Evolutionary conservation across 2,888 invertebrate species (phyloP), one percentile per base, ranked within the genome.

Genomic region (Hemaris fuciformis): DNA sequence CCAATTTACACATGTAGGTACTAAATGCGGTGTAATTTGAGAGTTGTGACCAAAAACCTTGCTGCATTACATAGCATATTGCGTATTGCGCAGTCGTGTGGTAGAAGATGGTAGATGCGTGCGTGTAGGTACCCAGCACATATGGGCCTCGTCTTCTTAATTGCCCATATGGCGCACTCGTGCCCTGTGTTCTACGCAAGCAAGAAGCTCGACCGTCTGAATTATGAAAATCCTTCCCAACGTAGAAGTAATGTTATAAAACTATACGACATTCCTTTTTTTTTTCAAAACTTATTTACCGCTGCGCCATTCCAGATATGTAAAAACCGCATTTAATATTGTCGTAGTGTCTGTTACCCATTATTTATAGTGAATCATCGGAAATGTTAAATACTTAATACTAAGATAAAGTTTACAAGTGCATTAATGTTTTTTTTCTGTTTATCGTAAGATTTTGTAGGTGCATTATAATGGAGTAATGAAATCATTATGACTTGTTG

Each of bases 141-240:
- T 64, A 64, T 65, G n/a, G n/a, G 65, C 48, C 57, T 42, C 59
- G 23, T 56, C 48, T 48, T 64, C 63, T 20, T 66, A 61, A 61
- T 65, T 64, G 62, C 25, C 65, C 68, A 68, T 64, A 64, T 68
- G 68, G 43, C 64, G 63, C 63, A 65, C 46, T 60, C 46, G 59
- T 59, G 48, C 60, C 60, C 25, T 23, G 10, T 48, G 38, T 62
- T 57, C 41, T 58, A 22, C 15, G 13, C 13, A 57, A 38, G 23
- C 23, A 46, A 25, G 6, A 20, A 34, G n/a, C 46, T n/a, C 22
- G n/a, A 45, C 20, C 18, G 13, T 43, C 25, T 25, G 7, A 5
- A 18, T 27, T 42, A 59, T 43, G 42, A 15, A 59, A 58, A 58
- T 58, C 8, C 15, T 31, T 31, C 18, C 27, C 48, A 18, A 27